These are phyloP conservation scores for Brachypalpus laphriformis DNA, from an alignment of 2,888 invertebrate genomes.

Conservation along the genomic window DNA sequence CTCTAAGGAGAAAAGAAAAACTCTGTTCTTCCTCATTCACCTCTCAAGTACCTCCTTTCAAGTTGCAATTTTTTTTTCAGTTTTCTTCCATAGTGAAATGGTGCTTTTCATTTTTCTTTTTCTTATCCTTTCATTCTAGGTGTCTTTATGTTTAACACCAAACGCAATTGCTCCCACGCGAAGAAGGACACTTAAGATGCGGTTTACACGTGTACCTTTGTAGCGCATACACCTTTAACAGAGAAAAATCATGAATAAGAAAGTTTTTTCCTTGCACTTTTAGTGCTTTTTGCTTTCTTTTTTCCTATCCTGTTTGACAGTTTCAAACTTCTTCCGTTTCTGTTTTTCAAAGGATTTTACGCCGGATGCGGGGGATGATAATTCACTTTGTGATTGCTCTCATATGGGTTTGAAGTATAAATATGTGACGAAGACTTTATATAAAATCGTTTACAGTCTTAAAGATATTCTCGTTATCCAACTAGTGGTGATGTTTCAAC, in stretches of 20 bases:
- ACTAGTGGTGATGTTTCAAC: too few species aligned
- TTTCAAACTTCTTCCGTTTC: slow-evolving; percentile 2
- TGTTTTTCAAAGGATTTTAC: background rate
- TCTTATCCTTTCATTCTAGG: background rate
- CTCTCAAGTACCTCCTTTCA: slow-evolving; percentile 4
- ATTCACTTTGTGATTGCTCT: background rate
- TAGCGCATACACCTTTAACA: slow-evolving; percentile 20
- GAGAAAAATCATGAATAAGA: slow-evolving; percentile 29
- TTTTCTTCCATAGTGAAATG: background rate
- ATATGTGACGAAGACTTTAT: too few species aligned
- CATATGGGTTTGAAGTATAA: too few species aligned
- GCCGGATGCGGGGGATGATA: background rate
- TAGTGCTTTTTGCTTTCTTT: background rate
- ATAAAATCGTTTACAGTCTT: too few species aligned
- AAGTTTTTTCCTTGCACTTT: slow-evolving; percentile 2
- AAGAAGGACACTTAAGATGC: slow-evolving; percentile 44
- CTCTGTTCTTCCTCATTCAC: slow-evolving; percentile 1
- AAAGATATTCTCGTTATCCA: too few species aligned
- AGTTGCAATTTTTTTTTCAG: slow-evolving; percentile 30
- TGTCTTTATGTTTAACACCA: slow-evolving; percentile 35
- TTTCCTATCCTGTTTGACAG: background rate
- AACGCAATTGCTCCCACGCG: slow-evolving; percentile 14
- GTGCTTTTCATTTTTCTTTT: slow-evolving; percentile 1
- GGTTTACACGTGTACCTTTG: slow-evolving; percentile 29
- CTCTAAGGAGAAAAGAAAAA: background rate